These are phyloP conservation scores for Acrocephalus scirpaceus DNA, from an alignment of 2,797 vertebrate genomes.

Conservation along the genomic window DNA sequence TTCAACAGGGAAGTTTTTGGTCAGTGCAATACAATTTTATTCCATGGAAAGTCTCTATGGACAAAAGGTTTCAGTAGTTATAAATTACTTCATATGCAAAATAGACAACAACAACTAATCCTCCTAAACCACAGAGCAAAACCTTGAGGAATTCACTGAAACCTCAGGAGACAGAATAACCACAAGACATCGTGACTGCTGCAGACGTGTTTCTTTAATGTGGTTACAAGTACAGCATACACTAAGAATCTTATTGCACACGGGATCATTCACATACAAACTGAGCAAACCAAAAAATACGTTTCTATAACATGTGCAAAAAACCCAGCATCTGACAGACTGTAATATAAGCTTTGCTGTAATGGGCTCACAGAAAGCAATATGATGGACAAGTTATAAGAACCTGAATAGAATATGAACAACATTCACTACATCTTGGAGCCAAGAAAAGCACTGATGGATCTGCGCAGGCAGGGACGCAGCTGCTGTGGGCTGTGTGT, in stretches of 20 bases:
- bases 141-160: neutral
- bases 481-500: neutral
- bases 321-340: neutral
- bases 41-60: neutral
- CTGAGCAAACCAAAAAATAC: neutral
- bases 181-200: conserved; percentile 13
- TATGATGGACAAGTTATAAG: neutral
- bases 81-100: neutral
- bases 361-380: neutral
- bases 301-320: neutral
- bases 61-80: neutral
- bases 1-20: neutral
- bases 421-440: neutral
- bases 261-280: neutral
- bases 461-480: neutral
- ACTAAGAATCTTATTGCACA: neutral
- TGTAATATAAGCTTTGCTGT: neutral
- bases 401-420: conserved; percentile 1
- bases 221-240: conserved; percentile 10
- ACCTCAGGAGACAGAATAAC: conserved; percentile 27
- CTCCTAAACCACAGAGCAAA: neutral
- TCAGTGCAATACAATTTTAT: neutral
- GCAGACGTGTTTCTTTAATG: conserved; percentile 29
- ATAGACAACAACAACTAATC: neutral
- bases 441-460: neutral